Conservation (phyloP, 2,797 vertebrate genomes). For the Melanotaenia boesemani region DNA sequence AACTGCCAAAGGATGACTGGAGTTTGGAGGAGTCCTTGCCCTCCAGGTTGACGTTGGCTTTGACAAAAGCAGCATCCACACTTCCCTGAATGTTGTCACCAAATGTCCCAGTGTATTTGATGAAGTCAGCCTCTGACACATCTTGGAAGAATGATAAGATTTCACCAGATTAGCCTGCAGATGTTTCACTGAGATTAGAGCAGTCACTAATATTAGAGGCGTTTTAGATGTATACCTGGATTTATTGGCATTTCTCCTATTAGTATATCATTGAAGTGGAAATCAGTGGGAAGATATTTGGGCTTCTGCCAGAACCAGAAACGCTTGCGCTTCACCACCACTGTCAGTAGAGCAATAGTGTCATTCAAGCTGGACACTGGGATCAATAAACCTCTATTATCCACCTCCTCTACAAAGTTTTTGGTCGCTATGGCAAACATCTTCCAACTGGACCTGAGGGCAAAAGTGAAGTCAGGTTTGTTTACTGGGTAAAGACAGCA, state of each 20-base stretch:
- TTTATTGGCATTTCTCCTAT: constrained; percentile 80
- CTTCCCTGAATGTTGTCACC: constrained; percentile 78
- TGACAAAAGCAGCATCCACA: constrained; percentile 74
- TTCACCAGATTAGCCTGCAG: background rate
- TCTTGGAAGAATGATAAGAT: constrained; percentile 70
- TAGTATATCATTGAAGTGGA: constrained; percentile 88
- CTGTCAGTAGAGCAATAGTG: constrained; percentile 83
- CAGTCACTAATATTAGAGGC: background rate
- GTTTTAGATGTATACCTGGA: constrained; percentile 82
- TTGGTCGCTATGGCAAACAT: constrained; percentile 95
- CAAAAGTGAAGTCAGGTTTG: background rate
- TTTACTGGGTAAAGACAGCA: background rate
- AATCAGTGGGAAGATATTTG: constrained; percentile 88
- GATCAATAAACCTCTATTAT: constrained; percentile 86
- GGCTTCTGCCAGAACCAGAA: constrained; percentile 93
- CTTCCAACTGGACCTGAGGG: constrained; percentile 30
- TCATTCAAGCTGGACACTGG: constrained; percentile 88
- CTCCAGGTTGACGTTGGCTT: constrained; percentile 74
- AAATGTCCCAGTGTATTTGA: constrained; percentile 87
- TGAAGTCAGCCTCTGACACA: constrained; percentile 88
- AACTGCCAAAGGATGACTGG: constrained; percentile 88
- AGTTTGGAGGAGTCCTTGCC: constrained; percentile 83
- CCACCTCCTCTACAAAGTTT: constrained; percentile 91
- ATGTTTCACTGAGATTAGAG: background rate
- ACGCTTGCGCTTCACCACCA: constrained; percentile 88